Evolutionary conservation across 2,113 vertebrate genomes (phyloP), one percentile per base, ranked within the genome.

Genomic region (Pomatorhinus ruficollis): DNA sequence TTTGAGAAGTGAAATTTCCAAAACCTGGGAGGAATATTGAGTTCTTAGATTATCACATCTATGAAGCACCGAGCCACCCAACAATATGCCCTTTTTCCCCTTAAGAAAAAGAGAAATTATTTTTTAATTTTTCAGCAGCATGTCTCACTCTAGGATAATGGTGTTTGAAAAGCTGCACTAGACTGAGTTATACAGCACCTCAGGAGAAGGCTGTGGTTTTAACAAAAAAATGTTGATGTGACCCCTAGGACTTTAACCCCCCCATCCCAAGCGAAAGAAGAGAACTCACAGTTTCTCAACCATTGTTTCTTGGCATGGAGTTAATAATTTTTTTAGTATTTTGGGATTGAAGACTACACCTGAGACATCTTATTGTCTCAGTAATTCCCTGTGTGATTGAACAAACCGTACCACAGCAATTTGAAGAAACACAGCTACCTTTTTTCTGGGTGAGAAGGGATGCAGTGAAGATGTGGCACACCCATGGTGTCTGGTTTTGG

Each of bases 231-330:
- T 6, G 11, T 52, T 70, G 6, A 27, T 49, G 10, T 37, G 25
- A 50, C 9, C 14, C 8, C 16, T 6, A 37, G 23, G 15, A 78
- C 3, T 45, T 86, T 45, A 72, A 24, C 3, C 1, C 2, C 2
- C 12, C 2, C 10, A 11, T 2, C 3, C 44, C 24, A 30, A 28
- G 7, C 0, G 23, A 57, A 64, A 13, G 6, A 61, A 86, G 4
- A 68, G 3, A 80, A n/a, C 2, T 5, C 69, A 22, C 12, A 35
- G 5, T 52, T 82, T 69, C 15, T 79, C 57, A 39, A 10, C 15
- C 9, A 16, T 22, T 66, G 6, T 16, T 84, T 82, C 56, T 68
- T 79, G 37, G 12, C 40, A 60, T 16, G 8, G 17, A 61, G 8
- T 33, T 85, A 5, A 16, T n/a, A 6, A 8, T 7, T 50, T 50